phyloP scores from a whole-genome alignment of 2,888 invertebrate species.

The Periphyllus acericola region DNA sequence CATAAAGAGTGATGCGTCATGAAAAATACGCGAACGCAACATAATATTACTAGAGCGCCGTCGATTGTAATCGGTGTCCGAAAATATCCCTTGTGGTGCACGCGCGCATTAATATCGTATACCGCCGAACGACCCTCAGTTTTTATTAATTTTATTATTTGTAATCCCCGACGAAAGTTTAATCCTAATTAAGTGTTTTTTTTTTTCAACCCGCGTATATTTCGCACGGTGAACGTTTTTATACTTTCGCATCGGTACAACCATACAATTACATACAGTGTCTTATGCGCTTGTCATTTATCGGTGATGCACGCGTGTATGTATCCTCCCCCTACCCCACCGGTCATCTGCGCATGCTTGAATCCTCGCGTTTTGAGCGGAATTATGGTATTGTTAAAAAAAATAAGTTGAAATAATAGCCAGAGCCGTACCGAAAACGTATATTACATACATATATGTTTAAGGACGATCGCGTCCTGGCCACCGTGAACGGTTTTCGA shows the following conservation, averaged over 20 bases:
- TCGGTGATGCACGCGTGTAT: neutral
- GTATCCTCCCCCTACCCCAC: no score
- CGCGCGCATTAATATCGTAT: neutral
- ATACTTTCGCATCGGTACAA: neutral
- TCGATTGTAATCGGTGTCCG: no score
- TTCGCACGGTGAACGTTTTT: neutral
- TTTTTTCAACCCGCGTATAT: neutral
- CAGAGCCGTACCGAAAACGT: neutral
- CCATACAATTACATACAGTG: neutral
- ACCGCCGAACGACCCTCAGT: neutral
- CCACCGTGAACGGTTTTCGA: slow-evolving; percentile 8
- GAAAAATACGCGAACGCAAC: no score
- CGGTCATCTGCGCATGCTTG: neutral
- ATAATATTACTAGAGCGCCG: no score
- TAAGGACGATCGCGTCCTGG: neutral
- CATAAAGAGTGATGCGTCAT: no score
- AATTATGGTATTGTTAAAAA: no score
- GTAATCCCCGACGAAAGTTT: slow-evolving; percentile 17
- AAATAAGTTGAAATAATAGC: neutral
- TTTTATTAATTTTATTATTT: slow-evolving; percentile 20
- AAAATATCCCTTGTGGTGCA: neutral
- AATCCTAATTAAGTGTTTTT: slow-evolving; percentile 27
- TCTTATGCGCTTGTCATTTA: neutral
- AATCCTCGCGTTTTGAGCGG: neutral
- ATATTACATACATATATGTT: no score